Evolutionary conservation across 1,140 invertebrate species (phyloP), one percentile per base, ranked within the genome.

Genomic region (Drosophila littoralis): DNA sequence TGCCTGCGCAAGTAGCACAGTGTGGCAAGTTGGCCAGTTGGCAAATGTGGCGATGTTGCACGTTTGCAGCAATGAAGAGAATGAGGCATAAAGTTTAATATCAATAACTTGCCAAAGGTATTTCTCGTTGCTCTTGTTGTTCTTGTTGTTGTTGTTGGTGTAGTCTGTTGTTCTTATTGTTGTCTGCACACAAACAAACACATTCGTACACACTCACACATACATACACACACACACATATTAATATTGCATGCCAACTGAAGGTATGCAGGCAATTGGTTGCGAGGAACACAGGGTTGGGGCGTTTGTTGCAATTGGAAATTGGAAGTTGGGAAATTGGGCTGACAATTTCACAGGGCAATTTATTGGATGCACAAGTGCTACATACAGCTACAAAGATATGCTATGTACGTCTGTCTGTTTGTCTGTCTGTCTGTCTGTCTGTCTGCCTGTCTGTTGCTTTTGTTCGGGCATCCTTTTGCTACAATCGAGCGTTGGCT

Each of bases 1-100:
- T 99, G 91, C 98, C 97, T 98, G 32, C n/a, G 13, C 6, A 32
- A 69, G 68, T 68, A 54, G 43, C 67, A 38, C 15, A 22, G 32
- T 13, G 35, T 50, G 17, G 12, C 43, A 45, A 45, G 43, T 45
- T 45, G 45, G 8, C 13, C 22, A 22, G 43, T 46, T 17, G 17
- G 45, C 45, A 55, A 51, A 36, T 45, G 32, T 45, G 36, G 22
- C 58, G 58, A 70, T 59, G 61, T 67, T 67, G 43, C 55, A 63
- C 59, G 40, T 55, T 57, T 35, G 33, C 33, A 51, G n/a, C 33
- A 51, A 59, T 65, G 51, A 71, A 72, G 58, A 69, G 65, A 75
- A 75, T 71, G 73, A 64, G 66, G 28, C 55, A 17, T 81, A 85
- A 85, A 86, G 79, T 85, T 85, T 88, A 76, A 85, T 85, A 80